Evolutionary conservation across 2,797 vertebrate genomes (phyloP).

Genomic region (Semotilus atromaculatus): DNA sequence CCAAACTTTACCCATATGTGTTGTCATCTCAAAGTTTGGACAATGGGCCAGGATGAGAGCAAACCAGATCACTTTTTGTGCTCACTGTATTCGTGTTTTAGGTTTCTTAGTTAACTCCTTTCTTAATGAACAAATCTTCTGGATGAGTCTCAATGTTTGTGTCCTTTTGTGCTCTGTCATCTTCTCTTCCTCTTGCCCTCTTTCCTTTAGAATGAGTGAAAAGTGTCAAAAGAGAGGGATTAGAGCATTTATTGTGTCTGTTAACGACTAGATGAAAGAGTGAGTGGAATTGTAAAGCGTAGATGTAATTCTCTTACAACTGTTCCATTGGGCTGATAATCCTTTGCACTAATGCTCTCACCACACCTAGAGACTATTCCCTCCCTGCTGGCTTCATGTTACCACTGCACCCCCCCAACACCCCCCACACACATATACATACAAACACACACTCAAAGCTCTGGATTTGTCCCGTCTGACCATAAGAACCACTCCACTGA

Average conservation of each 20-base stretch:
- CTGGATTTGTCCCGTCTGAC: conserved; percentile 69
- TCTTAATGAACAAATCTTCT: conserved; percentile 51
- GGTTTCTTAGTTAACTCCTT: conserved; percentile 33
- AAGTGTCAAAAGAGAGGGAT: conserved; percentile 75
- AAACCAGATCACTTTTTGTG: background rate
- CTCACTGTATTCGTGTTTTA: background rate
- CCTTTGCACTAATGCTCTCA: conserved; percentile 77
- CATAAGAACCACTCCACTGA: conserved; percentile 59
- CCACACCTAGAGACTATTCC: conserved; percentile 55
- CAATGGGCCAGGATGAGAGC: background rate
- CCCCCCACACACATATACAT: conserved; percentile 59
- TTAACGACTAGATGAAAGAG: conserved; percentile 83
- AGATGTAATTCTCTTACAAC: conserved; percentile 84
- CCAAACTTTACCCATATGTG: conserved; percentile 58
- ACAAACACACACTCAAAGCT: conserved; percentile 64
- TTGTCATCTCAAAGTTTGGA: conserved; percentile 45
- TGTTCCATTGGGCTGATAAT: conserved; percentile 81
- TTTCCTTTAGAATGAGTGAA: conserved; percentile 60
- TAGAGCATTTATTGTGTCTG: conserved; percentile 80
- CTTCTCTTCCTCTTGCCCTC: conserved; percentile 43
- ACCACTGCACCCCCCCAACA: conserved; percentile 53
- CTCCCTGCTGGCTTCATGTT: conserved; percentile 70
- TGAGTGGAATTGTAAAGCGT: conserved; percentile 79
- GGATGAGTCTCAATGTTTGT: conserved; percentile 49
- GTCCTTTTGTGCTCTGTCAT: conserved; percentile 54